These are phyloP conservation scores for Brachionus angularis DNA, from an alignment of 1,140 invertebrate species.

Conservation along the genomic window DNA sequence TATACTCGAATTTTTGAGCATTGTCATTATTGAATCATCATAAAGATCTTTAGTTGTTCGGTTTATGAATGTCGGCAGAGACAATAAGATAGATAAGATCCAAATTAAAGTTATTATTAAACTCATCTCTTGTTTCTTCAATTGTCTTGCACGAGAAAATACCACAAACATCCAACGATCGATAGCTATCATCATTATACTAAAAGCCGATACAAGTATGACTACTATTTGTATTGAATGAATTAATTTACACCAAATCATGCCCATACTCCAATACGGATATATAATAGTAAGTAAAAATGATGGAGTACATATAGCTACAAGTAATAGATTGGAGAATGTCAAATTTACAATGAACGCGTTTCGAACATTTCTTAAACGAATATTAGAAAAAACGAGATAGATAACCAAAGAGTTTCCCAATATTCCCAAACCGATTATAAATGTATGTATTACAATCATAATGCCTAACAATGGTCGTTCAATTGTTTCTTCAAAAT, in stretches of 20 bases:
- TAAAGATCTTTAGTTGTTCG: slow-evolving; percentile 22
- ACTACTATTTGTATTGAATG: slow-evolving; percentile 41
- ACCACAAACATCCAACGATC: slow-evolving; percentile 42
- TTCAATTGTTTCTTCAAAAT: slow-evolving; percentile 34
- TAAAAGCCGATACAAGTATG: slow-evolving; percentile 31
- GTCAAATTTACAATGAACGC: slow-evolving; percentile 36
- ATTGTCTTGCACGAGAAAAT: slow-evolving; percentile 11
- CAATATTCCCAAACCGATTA: slow-evolving; percentile 31
- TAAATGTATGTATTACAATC: slow-evolving; percentile 30
- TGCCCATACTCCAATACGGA: slow-evolving; percentile 20
- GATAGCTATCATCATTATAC: slow-evolving; percentile 42
- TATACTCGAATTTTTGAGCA: not conserved
- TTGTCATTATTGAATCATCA: not conserved
- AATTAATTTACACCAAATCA: slow-evolving; percentile 38
- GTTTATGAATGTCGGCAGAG: slow-evolving; percentile 14
- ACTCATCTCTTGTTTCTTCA: slow-evolving; percentile 6
- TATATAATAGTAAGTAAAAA: slow-evolving; percentile 24
- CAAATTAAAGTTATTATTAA: slow-evolving; percentile 12
- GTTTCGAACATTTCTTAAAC: slow-evolving; percentile 35
- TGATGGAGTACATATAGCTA: slow-evolving; percentile 36
- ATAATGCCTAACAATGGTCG: slow-evolving; percentile 11
- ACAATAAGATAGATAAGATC: slow-evolving; percentile 14
- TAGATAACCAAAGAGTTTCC: slow-evolving; percentile 40
- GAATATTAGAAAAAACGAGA: slow-evolving; percentile 1
- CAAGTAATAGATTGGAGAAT: slow-evolving; percentile 16